Evolutionary conservation across 2,113 vertebrate genomes (phyloP).

Genomic region (Emydocephalus ijimae): DNA sequence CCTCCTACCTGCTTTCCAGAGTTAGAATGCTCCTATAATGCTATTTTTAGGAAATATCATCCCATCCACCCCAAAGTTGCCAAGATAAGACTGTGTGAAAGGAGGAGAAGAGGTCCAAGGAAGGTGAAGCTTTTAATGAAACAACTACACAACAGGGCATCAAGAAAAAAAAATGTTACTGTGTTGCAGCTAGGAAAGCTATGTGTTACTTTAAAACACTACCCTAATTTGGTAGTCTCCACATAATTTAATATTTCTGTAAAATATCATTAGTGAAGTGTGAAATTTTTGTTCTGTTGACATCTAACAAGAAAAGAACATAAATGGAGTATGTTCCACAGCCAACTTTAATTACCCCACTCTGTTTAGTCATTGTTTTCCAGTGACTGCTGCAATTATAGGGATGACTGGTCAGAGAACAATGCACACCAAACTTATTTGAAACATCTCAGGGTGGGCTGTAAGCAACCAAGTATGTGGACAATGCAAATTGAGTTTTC

Average conservation of each 20-base stretch:
- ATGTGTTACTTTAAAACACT: constrained; percentile 28
- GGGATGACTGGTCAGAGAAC: constrained; percentile 26
- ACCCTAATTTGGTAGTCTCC: constrained; percentile 12
- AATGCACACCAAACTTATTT: neutral
- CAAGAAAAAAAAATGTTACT: neutral
- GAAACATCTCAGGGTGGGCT: neutral
- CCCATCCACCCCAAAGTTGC: neutral
- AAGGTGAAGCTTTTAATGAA: neutral
- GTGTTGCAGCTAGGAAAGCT: constrained; percentile 10
- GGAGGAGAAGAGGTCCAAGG: neutral
- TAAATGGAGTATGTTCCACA: constrained; percentile 11
- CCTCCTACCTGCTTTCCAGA: neutral
- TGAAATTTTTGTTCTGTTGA: constrained; percentile 32
- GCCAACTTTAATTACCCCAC: constrained; percentile 30
- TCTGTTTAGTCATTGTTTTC: constrained; percentile 39
- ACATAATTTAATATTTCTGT: constrained; percentile 30
- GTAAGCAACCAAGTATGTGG: neutral
- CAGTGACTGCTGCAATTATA: constrained; percentile 18
- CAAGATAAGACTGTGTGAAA: neutral
- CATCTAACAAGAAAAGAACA: neutral
- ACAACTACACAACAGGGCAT: neutral
- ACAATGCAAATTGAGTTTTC: neutral
- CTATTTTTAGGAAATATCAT: neutral
- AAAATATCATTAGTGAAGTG: constrained; percentile 33
- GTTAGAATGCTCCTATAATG: constrained; percentile 11